Base-by-base conservation (phyloP, 35 echinoderm and acorn worm species). In the Nesometra sesokonis region DNA sequence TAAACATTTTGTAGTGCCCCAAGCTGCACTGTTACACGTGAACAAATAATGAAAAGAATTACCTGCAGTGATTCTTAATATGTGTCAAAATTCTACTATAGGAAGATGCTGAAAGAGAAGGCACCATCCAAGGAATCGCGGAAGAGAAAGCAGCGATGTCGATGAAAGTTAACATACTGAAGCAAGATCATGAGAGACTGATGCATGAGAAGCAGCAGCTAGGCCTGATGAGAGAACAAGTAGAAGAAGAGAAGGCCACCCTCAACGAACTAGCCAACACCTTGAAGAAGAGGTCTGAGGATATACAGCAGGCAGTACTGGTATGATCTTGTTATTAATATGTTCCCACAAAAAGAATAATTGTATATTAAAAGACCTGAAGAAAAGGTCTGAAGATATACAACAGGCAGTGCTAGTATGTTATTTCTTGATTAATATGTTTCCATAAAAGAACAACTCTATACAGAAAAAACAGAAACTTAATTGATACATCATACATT, bases 101-200 rank as follows among this genome's bases (percentile, higher is more conserved):
- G 95, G 92, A 93, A 17, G 85, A 91, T 36, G 95, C 95, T 82
- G 91, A 91, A 40, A 84, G 91, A 34, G 95, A 97, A 76, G 95
- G 95, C 3, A 88, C 36, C 32, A 34, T 93, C 29, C 77, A 87
- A 87, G 77, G 35, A 31, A 84, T 97, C 21, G 84, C 89, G 35
- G 86, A 82, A 27, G 92, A 97, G 87, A 89, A 93, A 32, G 90
- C 87, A 38, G 86, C 87, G 43, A 77, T 91, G 30, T 77, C 92
- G 0, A 33, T 86, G 46, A 77, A 78, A 17, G 35, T 39, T 27
- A 88, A 86, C 23, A 81, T 47, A 29, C 34, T 97, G 32, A 84
- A 87, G 30, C 87, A 91, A 67, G 84, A 97, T 43, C 86, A 77
- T n/a, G 32, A 87, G 31, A 82, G 81, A 46, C 57, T 86, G 57